These are phyloP conservation scores for Chloroclysta siterata DNA, from an alignment of 2,888 invertebrate genomes.

Conservation along the genomic window DNA sequence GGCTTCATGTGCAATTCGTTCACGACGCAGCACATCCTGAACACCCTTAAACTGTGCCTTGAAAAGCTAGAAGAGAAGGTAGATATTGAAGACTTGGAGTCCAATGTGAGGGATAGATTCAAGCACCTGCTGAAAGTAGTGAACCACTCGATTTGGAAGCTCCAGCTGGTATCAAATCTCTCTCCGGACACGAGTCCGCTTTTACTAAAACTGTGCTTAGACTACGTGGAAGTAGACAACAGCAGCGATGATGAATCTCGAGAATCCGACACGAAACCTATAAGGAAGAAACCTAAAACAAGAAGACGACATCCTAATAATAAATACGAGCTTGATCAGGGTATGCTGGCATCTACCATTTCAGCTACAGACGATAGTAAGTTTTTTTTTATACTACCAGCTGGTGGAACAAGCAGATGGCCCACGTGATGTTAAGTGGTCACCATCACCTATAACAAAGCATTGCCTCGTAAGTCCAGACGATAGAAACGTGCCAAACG, in stretches of 20 bases:
- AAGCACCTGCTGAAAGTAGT: constrained; percentile 79
- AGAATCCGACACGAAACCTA: constrained; percentile 62
- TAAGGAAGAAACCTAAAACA: constrained; percentile 71
- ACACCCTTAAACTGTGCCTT: constrained; percentile 83
- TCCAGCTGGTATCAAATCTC: constrained; percentile 87
- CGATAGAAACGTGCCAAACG: too few species aligned
- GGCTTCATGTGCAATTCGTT: constrained; percentile 86
- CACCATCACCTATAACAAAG: too few species aligned
- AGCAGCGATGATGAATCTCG: constrained; percentile 79
- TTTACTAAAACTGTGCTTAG: constrained; percentile 71
- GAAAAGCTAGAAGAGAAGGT: constrained; percentile 74
- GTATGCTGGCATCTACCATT: constrained; percentile 70
- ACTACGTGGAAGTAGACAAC: constrained; percentile 76
- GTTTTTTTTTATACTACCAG: too few species aligned
- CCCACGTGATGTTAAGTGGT: too few species aligned
- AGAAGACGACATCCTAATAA: constrained; percentile 65
- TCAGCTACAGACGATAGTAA: constrained; percentile 57
- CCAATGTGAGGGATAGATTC: constrained; percentile 54
- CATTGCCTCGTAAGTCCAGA: too few species aligned
- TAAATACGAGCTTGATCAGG: constrained; percentile 70
- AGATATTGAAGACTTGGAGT: constrained; percentile 57
- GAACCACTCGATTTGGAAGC: constrained; percentile 89
- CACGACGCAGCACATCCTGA: constrained; percentile 84
- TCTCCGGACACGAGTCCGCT: constrained; percentile 78
- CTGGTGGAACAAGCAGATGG: too few species aligned